Evolutionary conservation across 1,140 invertebrate genomes (phyloP).

Genomic region (Drosophila nigromelanica): DNA sequence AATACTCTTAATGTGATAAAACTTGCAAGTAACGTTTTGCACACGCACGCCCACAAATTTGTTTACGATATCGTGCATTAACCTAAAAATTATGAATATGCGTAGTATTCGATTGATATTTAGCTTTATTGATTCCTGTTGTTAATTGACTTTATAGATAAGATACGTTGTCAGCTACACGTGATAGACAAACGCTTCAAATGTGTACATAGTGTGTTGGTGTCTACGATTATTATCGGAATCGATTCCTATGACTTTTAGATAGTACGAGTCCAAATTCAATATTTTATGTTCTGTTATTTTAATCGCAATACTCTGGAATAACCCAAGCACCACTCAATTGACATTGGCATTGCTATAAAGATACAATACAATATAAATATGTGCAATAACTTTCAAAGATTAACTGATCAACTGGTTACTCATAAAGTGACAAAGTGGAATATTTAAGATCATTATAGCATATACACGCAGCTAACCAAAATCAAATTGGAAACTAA

Average conservation of each 20-base stretch:
- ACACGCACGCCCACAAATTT: constrained; percentile 21
- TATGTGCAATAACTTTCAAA: neutral
- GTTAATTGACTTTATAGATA: constrained; percentile 13
- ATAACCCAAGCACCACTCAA: neutral
- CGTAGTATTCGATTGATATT: constrained; percentile 29
- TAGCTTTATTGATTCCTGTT: constrained; percentile 30
- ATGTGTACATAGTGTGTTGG: neutral
- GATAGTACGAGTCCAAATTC: neutral
- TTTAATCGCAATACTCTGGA: neutral
- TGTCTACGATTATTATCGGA: no score
- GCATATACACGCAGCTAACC: neutral
- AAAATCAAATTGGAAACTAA: neutral
- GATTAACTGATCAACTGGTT: neutral
- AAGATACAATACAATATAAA: neutral
- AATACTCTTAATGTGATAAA: no score
- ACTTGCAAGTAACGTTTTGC: constrained; percentile 9
- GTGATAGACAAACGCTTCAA: constrained; percentile 25
- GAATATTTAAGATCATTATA: neutral
- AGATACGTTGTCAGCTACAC: constrained; percentile 23
- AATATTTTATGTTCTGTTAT: neutral
- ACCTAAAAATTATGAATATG: constrained; percentile 39
- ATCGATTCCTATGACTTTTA: constrained; percentile 1
- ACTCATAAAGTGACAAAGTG: constrained; percentile 4
- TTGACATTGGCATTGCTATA: neutral
- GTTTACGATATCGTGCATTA: constrained; percentile 51